Evolutionary conservation across 2,797 vertebrate species (phyloP), one percentile per base, ranked within the genome.

Genomic region (Acanthornis magna): DNA sequence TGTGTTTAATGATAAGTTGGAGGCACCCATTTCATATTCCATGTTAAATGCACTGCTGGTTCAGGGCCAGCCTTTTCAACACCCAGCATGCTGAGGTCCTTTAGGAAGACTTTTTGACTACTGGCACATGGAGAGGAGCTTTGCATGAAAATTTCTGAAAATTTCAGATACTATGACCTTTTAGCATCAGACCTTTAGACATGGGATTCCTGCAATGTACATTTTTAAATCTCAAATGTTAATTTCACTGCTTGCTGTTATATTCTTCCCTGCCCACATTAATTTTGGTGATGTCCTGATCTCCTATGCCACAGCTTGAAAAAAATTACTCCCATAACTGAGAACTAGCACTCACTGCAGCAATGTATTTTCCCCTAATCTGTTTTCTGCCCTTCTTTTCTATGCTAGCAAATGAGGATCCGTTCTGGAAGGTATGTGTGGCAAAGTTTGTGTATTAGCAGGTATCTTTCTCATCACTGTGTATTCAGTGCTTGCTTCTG

Each of bases 371-470:
- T 93, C 97, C 97, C 97, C 98, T 99, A 99, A 99, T 97, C 36
- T 98, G 34, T 98, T 98, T 97, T 99, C 97, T 98, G 96, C 98
- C 98, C 98, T 98, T 98, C 96, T 96, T 98, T 98, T 97, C 93
- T 98, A 98, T 92, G 98, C 98, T 94, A 99, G 99, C 99, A 98
- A 98, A 98, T 97, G 98, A 99, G 98, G 99, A 99, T 83, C 98
- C 98, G 88, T 98, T 98, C 98, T 99, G 99, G 99, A 99, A 99
- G 99, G 98, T 98, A 98, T 7, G 98, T 98, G 91, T 73, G 71
- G 66, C 34, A 70, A 50, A 78, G 40, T 68, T 43, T 51, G 63
- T 45, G 5, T 53, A 15, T 53, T 76, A 60, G 47, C 48, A 38
- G 16, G 22, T 65, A 47, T 74, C 70, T 77, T 73, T 82, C 40